Evolutionary conservation across 2,888 invertebrate genomes (phyloP).

Genomic region (Pyrrhosoma nymphula): DNA sequence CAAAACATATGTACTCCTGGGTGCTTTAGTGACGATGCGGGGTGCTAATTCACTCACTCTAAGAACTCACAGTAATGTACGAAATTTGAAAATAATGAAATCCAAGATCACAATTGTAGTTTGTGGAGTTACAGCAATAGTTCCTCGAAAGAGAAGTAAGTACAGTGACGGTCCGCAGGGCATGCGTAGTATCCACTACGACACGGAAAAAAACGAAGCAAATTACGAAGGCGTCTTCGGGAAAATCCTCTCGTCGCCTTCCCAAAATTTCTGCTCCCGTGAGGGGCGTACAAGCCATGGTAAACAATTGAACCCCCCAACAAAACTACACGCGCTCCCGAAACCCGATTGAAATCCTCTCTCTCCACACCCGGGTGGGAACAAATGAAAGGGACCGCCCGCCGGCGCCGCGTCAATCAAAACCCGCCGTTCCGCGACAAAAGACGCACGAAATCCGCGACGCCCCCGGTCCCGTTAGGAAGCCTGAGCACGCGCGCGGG

Average conservation of each 20-base stretch:
- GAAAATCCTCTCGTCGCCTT: not conserved
- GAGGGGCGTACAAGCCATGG: not conserved
- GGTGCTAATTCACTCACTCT: no score
- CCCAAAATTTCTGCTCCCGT: not conserved
- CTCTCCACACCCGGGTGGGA: not conserved
- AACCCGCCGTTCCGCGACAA: not conserved
- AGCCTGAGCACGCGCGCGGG: no score
- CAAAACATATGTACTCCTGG: no score
- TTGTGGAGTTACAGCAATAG: not conserved
- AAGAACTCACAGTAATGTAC: no score
- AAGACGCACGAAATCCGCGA: not conserved
- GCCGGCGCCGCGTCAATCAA: constrained; percentile 43
- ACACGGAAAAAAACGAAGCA: not conserved
- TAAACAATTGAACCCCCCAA: not conserved
- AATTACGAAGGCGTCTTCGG: not conserved
- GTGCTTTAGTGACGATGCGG: no score
- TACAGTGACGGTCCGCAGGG: not conserved
- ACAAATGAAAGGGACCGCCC: constrained; percentile 27
- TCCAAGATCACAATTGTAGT: not conserved
- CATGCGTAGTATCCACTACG: not conserved
- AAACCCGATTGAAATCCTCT: not conserved
- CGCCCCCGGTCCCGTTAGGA: not conserved
- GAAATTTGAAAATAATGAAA: no score
- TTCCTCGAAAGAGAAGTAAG: not conserved
- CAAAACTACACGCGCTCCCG: constrained; percentile 1